Base-by-base conservation (phyloP, 2,888 invertebrate genomes). In the Crioceris asparagi region DNA sequence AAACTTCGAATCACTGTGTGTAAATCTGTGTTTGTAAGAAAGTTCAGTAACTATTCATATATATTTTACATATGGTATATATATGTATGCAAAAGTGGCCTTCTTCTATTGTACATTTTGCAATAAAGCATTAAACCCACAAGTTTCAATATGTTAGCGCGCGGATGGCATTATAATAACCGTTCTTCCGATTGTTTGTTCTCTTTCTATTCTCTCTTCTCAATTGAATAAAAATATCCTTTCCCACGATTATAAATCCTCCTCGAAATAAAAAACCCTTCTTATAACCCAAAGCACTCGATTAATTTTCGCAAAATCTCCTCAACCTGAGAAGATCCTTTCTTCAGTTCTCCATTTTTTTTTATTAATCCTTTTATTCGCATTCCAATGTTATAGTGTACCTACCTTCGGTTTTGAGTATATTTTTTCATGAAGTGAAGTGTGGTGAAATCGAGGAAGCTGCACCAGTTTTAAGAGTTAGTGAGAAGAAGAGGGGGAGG, bases 201-300 rank as follows among this genome's bases (percentile, higher is more conserved):
- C 27, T 15, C 27, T 6, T 27, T 14, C 27, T n/a, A n/a, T n/a
- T n/a, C n/a, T n/a, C n/a, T n/a, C n/a, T n/a, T n/a, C n/a, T n/a
- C 27, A 27, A 12, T n/a, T n/a, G n/a, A n/a, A n/a, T n/a, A n/a
- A 27, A 6, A 15, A 15, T 27, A 27, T 27, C 29, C 35, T 42
- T 50, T 50, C 48, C 47, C 50, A 50, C 50, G 50, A 45, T 45
- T 42, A 45, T 45, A 46, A 39, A 45, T 43, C 43, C 40, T 30
- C 31, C n/a, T n/a, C n/a, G n/a, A n/a, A 10, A 36, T 32, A 37
- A 37, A 31, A 38, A 27, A 32, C 37, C 35, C 19, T 39, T 33
- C 27, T 15, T 27, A 5, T 15, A 12, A 14, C 10, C 41, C 39
- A 32, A 27, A 17, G 32, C 32, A 29, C 41, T 44, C 38, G 39